Percentiles rank a stretch among this genome's conserved stretches.
These are phyloP conservation scores for Hirtodrosophila cameraria DNA, from an alignment of 2,888 invertebrate species.

Conservation along the genomic window DNA sequence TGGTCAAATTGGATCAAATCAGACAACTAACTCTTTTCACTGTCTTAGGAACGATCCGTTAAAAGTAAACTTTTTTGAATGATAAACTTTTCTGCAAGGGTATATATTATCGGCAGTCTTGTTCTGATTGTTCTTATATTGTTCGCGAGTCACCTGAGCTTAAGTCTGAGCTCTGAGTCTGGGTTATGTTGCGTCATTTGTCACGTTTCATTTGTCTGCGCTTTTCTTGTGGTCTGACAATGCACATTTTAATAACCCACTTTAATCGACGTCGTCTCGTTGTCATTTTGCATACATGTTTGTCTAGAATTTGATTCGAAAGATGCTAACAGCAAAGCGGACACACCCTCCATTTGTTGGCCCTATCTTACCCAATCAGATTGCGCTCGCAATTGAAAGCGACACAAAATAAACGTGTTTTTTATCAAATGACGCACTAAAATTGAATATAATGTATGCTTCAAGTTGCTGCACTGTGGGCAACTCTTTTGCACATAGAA, in stretches of 20 bases:
- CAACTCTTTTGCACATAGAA: neutral
- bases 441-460: neutral
- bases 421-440: conserved; percentile 28
- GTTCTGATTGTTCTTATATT: neutral
- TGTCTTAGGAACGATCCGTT: too few species aligned
- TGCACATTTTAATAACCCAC: conserved; percentile 53
- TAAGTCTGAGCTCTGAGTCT: neutral
- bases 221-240: conserved; percentile 27
- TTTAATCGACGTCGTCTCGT: conserved; percentile 31
- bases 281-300: conserved; percentile 40
- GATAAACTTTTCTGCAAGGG: too few species aligned
- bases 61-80: too few species aligned
- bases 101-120: too few species aligned
- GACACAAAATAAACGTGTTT: neutral
- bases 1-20: too few species aligned
- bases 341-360: conserved; percentile 40
- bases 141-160: conserved; percentile 27
- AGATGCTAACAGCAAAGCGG: conserved; percentile 23
- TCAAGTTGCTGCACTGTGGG: neutral
- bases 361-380: conserved; percentile 8
- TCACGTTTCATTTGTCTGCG: conserved; percentile 64
- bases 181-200: conserved; percentile 45
- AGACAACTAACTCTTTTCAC: too few species aligned
- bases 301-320: neutral
- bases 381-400: conserved; percentile 6